Conservation (phyloP, 2,113 vertebrate species). For the Galemys pyrenaicus region DNA sequence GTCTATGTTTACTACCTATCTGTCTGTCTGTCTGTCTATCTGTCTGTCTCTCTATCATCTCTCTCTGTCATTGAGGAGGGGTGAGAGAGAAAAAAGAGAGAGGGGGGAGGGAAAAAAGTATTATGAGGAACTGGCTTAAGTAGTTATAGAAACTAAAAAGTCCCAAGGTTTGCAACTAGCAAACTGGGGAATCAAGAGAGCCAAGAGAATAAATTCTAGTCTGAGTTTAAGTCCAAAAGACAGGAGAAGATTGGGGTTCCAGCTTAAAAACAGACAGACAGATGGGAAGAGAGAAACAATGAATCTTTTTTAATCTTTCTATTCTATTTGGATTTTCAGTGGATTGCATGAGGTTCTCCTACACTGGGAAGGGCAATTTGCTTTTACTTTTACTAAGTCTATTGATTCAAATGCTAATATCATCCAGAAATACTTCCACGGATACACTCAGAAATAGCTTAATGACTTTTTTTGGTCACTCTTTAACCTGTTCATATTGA, state of each 20-base stretch:
- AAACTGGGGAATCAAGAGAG: background rate
- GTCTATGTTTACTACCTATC: too few species aligned
- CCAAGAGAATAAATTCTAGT: background rate
- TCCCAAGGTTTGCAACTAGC: background rate
- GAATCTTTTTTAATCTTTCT: background rate
- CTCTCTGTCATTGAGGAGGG: too few species aligned
- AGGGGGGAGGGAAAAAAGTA: background rate
- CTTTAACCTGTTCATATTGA: background rate
- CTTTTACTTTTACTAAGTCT: too few species aligned
- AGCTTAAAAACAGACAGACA: background rate
- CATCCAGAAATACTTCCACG: background rate
- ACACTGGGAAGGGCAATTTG: background rate
- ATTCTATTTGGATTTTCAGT: background rate
- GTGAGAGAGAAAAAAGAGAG: too few species aligned
- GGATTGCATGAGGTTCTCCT: background rate
- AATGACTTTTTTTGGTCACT: background rate
- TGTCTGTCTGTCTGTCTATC: too few species aligned
- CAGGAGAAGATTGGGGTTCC: background rate
- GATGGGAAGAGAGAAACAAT: background rate
- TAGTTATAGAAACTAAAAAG: background rate
- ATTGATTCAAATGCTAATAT: background rate
- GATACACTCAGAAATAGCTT: background rate
- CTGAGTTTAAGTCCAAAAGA: background rate
- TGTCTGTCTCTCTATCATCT: background rate
- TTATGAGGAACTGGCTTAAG: background rate